phyloP scores from a whole-genome alignment of 2,797 vertebrate genomes.

The Siniperca undulata region DNA sequence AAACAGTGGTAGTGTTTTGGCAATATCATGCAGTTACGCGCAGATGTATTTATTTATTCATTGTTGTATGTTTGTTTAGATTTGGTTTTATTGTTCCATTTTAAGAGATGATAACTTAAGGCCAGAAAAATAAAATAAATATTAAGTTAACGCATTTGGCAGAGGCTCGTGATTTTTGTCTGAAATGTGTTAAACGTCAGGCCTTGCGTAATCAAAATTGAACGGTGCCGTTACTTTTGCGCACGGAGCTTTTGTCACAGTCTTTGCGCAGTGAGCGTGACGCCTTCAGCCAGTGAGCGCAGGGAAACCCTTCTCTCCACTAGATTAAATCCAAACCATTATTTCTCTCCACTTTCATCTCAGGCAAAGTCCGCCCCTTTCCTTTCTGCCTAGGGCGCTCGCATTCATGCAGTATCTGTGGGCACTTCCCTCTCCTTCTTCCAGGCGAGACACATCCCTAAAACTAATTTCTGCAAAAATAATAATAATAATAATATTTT shows the following conservation, averaged over 20 bases:
- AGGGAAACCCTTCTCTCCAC: constrained; percentile 89
- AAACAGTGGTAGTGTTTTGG: constrained; percentile 18
- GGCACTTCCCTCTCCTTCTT: constrained; percentile 72
- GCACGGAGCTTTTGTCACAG: constrained; percentile 80
- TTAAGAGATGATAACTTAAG: background rate
- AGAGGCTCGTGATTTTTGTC: background rate
- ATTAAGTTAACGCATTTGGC: constrained; percentile 9
- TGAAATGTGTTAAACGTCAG: constrained; percentile 21
- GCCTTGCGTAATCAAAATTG: constrained; percentile 25
- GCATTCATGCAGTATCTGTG: constrained; percentile 93
- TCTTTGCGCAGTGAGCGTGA: constrained; percentile 86
- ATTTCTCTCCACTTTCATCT: constrained; percentile 97
- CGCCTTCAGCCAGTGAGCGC: constrained; percentile 80
- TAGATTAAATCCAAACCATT: constrained; percentile 97
- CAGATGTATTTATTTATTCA: background rate
- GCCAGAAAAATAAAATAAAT: background rate
- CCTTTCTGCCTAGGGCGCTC: constrained; percentile 89
- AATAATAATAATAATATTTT: background rate
- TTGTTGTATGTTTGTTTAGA: background rate
- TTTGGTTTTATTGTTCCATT: background rate
- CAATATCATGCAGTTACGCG: background rate
- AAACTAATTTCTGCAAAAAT: background rate
- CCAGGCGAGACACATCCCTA: constrained; percentile 42
- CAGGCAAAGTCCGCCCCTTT: constrained; percentile 91
- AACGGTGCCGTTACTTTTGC: constrained; percentile 51